Base-by-base conservation (phyloP, 2,113 vertebrate genomes). In the Donacobius atricapilla region DNA sequence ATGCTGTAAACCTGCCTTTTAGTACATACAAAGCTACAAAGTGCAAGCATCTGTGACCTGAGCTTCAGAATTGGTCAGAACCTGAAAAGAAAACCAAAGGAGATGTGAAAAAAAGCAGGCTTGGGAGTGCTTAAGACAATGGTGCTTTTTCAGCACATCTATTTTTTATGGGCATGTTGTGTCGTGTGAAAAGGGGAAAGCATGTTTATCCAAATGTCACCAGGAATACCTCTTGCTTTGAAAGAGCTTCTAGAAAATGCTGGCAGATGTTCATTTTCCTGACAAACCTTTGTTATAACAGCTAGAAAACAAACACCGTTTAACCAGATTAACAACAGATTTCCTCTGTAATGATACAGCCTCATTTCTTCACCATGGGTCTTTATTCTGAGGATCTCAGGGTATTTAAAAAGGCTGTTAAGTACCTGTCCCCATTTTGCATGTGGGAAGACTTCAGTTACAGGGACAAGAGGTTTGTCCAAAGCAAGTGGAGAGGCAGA, bases 201-300 rank as follows among this genome's bases (percentile, higher is more conserved):
- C 42, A 13, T 44, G 33, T 93, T 83, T 64, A 82, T 83, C 65
- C 69, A 93, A 68, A 89, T 81, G 83, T 88, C 82, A 70, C 71
- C 39, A 79, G 56, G 45, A 79, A 66, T 76, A 57, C 8, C 63
- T 90, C 68, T 83, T 69, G 70, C 63, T 42, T 89, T 86, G 54
- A 90, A 83, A 63, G 35, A 78, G 75, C 50, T 95, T 85, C 73
- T n/a, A 93, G 90, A 78, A 95, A 96, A 90, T 71, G 79, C 37
- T 56, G 61, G 48, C 91, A 92, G 94, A 76, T 93, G 61, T 76
- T 91, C 6, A 4, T 83, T 94, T 92, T 92, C 47, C 3, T 75
- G 60, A 68, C 37, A 90, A 83, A 86, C 16, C 66, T 90, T 83
- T 87, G 47, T 1, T 7, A 11, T 73, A 90, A 77, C n/a, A 80